These are phyloP conservation scores for Sarcophaga variegata DNA, from an alignment of 2,888 invertebrate species.

Conservation along the genomic window DNA sequence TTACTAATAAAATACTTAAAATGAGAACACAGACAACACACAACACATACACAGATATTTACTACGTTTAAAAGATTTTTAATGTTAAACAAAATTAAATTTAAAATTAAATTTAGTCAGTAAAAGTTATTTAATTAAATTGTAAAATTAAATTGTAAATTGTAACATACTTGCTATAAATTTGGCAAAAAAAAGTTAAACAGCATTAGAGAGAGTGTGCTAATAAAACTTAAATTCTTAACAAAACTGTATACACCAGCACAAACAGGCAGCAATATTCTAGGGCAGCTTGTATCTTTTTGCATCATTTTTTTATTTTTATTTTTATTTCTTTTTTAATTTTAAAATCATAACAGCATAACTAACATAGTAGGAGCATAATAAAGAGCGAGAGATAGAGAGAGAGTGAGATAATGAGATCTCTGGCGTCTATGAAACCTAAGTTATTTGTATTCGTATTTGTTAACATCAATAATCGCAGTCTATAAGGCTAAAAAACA, in stretches of 20 bases:
- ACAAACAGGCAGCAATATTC: slow-evolving; percentile 27
- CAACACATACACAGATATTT: slow-evolving; percentile 45
- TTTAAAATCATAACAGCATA: background rate
- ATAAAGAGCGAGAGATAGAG: background rate
- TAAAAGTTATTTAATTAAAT: background rate
- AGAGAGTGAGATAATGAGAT: slow-evolving; percentile 45
- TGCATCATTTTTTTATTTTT: too few relatives aligned
- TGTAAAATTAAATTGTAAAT: slow-evolving; percentile 16
- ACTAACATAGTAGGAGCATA: background rate
- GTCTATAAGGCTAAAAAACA: slow-evolving; percentile 72
- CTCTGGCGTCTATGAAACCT: slow-evolving; percentile 57
- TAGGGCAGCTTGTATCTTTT: too few relatives aligned
- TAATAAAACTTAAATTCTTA: too few relatives aligned
- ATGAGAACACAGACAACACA: slow-evolving; percentile 62
- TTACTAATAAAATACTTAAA: slow-evolving; percentile 2
- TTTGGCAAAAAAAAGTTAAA: slow-evolving; percentile 19
- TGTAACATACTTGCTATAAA: slow-evolving; percentile 4
- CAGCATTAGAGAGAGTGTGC: slow-evolving; percentile 8
- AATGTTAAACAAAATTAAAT: slow-evolving; percentile 32
- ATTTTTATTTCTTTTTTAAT: too few relatives aligned
- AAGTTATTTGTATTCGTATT: slow-evolving; percentile 22
- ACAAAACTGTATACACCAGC: slow-evolving; percentile 14
- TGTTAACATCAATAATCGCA: slow-evolving; percentile 71
- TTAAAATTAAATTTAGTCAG: background rate
- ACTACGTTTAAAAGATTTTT: slow-evolving; percentile 17